phyloP scores from a whole-genome alignment of 2,797 vertebrate genomes.

The Taenioides sp. region DNA sequence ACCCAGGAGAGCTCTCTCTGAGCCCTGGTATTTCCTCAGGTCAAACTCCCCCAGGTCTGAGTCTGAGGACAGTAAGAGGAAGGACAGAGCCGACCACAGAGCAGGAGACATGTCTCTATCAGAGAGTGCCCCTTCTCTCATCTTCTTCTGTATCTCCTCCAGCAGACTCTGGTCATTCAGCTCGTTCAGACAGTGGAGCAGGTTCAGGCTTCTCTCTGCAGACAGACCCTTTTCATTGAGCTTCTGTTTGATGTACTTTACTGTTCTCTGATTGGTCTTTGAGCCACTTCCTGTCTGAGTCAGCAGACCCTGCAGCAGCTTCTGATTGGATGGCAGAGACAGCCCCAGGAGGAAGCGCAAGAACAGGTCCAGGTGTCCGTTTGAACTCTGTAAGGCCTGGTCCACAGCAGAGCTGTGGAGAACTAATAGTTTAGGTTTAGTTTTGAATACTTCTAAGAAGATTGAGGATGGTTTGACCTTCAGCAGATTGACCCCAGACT shows the following conservation, averaged over 20 bases:
- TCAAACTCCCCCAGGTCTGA: slow-evolving; percentile 23
- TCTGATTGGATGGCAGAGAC: not conserved
- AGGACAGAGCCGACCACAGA: slow-evolving; percentile 31
- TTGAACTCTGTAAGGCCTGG: slow-evolving; percentile 9
- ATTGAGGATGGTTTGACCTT: not conserved
- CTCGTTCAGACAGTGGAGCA: slow-evolving; percentile 2
- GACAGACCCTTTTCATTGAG: not conserved
- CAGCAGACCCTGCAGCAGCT: not conserved
- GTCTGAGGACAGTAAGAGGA: slow-evolving; percentile 28
- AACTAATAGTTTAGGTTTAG: not conserved
- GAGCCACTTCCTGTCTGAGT: not conserved
- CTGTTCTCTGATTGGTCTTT: not conserved
- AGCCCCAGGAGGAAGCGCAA: not conserved
- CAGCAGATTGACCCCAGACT: slow-evolving; percentile 23
- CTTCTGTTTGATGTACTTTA: slow-evolving; percentile 1
- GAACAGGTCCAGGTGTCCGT: not conserved
- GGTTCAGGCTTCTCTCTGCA: not conserved
- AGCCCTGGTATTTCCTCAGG: slow-evolving; percentile 20
- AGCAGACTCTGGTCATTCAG: not conserved
- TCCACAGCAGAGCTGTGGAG: not conserved
- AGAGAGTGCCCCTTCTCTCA: not conserved
- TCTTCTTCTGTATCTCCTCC: not conserved
- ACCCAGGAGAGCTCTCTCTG: slow-evolving; percentile 25
- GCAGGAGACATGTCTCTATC: slow-evolving; percentile 16
- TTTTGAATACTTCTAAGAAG: not conserved